Percentiles rank a stretch among this genome's conserved stretches.
Evolutionary conservation across 2,113 vertebrate genomes (phyloP).

Genomic region (Dicrurus megarhynchus): DNA sequence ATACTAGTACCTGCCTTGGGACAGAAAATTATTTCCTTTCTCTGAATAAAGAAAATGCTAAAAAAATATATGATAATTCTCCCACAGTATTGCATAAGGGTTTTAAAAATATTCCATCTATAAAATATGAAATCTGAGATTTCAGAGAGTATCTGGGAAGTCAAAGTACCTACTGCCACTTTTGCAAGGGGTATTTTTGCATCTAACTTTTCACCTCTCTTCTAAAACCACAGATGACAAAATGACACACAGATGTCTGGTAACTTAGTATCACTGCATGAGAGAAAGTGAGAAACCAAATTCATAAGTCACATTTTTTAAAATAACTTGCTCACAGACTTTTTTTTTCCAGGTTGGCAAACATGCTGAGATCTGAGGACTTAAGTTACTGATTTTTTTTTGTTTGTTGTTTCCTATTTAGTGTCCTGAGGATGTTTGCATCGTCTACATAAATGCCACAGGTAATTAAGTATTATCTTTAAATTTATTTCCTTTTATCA

Average conservation of each 20-base stretch:
- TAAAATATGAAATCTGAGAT: neutral
- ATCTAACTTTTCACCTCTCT: neutral
- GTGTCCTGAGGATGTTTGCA: neutral
- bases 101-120: neutral
- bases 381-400: constrained; percentile 13
- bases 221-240: no score
- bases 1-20: neutral
- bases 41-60: neutral
- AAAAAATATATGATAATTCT: neutral
- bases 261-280: neutral
- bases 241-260: neutral
- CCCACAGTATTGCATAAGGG: neutral
- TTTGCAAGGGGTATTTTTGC: neutral
- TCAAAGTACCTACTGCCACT: neutral
- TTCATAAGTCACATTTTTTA: neutral
- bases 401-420: constrained; percentile 22
- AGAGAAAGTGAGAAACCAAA: neutral
- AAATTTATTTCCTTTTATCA: constrained; percentile 33
- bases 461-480: constrained; percentile 44
- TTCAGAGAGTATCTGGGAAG: neutral
- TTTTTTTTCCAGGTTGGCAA: neutral
- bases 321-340: neutral
- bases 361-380: neutral
- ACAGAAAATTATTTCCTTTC: neutral
- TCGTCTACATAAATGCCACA: neutral